phyloP scores from a whole-genome alignment of 2,797 vertebrate genomes.

The Parauchenoglanis punctatus region DNA sequence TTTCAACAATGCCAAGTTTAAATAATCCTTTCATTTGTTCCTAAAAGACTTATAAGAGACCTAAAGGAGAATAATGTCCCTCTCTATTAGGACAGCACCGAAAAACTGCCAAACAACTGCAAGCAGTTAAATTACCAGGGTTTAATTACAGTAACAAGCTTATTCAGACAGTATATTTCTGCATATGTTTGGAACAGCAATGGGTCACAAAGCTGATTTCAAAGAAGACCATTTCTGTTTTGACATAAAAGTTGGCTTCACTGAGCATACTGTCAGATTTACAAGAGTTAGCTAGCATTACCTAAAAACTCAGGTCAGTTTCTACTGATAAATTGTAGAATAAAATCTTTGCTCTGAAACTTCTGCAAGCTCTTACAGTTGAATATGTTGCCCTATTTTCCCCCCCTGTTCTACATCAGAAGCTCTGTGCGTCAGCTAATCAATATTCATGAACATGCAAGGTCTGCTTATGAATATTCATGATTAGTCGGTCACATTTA shows the following conservation, averaged over 20 bases:
- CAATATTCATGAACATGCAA: constrained; percentile 20
- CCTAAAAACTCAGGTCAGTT: neutral
- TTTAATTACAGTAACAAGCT: neutral
- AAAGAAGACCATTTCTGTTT: neutral
- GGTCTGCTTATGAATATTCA: constrained; percentile 35
- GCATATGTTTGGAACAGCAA: neutral
- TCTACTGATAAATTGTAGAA: neutral
- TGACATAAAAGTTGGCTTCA: neutral
- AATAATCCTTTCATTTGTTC: neutral
- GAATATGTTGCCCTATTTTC: constrained; percentile 28
- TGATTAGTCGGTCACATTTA: constrained; percentile 12
- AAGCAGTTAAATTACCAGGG: neutral
- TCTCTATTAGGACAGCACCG: neutral
- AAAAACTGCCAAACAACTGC: neutral
- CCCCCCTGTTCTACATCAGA: constrained; percentile 11
- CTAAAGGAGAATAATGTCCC: neutral
- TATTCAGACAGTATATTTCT: neutral
- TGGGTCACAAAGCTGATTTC: neutral
- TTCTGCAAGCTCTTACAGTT: neutral
- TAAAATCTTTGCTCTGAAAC: neutral
- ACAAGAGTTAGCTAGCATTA: neutral
- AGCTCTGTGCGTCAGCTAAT: constrained; percentile 19
- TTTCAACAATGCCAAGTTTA: neutral
- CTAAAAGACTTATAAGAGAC: neutral
- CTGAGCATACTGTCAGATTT: neutral